Conservation (phyloP, 2,797 vertebrate species). For the Ara ararauna region DNA sequence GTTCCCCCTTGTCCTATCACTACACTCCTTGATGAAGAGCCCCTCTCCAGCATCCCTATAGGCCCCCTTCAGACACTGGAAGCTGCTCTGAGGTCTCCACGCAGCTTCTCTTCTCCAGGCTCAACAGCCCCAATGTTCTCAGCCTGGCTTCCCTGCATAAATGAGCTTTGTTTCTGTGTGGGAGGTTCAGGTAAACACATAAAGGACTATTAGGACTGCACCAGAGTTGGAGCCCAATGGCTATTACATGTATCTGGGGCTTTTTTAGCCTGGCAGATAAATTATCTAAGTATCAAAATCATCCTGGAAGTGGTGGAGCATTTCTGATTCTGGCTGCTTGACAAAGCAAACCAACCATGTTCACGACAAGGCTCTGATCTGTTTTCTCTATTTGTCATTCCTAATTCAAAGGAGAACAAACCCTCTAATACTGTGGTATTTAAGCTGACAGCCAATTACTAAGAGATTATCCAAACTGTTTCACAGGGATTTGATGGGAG, state of each 20-base stretch:
- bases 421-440: background rate
- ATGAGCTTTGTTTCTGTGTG: background rate
- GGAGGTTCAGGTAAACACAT: background rate
- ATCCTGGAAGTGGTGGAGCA: background rate
- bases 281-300: constrained; percentile 19
- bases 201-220: background rate
- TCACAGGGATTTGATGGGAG: background rate
- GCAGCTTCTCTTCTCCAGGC: background rate
- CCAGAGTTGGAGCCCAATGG: background rate
- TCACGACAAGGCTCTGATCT: background rate
- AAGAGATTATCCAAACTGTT: background rate
- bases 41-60: too few species aligned
- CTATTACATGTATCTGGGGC: background rate
- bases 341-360: background rate
- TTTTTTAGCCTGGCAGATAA: background rate
- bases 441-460: background rate
- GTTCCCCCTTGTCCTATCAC: too few species aligned
- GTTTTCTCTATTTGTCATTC: background rate
- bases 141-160: background rate
- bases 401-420: background rate
- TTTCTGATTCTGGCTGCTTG: background rate
- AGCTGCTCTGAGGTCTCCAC: background rate
- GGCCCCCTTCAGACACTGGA: too few species aligned
- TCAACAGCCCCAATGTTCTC: background rate
- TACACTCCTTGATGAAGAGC: too few species aligned